Evolutionary conservation across 2,888 invertebrate species (phyloP).

Genomic region (Charanyca ferruginea): DNA sequence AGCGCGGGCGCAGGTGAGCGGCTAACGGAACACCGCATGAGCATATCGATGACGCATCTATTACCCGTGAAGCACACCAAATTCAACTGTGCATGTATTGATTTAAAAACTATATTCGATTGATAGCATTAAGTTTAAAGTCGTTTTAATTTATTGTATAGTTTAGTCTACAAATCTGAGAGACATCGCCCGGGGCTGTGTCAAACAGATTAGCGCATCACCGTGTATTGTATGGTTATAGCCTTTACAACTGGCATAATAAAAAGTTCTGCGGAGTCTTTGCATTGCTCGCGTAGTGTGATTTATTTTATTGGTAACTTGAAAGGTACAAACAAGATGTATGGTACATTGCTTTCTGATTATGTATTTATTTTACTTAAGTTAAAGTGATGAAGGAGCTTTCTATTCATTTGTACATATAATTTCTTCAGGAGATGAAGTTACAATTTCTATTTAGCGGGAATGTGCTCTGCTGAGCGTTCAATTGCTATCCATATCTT

Average conservation of each 20-base stretch:
- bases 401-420: constrained; percentile 13
- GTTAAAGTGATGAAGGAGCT: constrained; percentile 1
- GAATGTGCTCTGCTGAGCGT: background rate
- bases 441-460: background rate
- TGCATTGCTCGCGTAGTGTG: constrained; percentile 68
- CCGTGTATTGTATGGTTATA: constrained; percentile 83
- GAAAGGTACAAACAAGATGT: constrained; percentile 79
- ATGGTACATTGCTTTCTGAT: constrained; percentile 71
- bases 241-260: constrained; percentile 77
- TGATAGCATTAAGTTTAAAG: constrained; percentile 57
- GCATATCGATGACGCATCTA: constrained; percentile 81
- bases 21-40: constrained; percentile 85
- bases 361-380: constrained; percentile 63
- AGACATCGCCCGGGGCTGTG: constrained; percentile 80
- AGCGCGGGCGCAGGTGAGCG: constrained; percentile 89
- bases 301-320: constrained; percentile 80
- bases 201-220: constrained; percentile 84
- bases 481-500: background rate
- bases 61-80: constrained; percentile 74
- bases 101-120: constrained; percentile 74
- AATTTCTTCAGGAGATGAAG: background rate
- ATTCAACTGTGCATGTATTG: constrained; percentile 74
- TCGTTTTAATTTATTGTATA: constrained; percentile 77
- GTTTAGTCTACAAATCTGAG: constrained; percentile 80
- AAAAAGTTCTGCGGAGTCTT: constrained; percentile 77